These are phyloP conservation scores for Xiphophorus birchmanni DNA, from an alignment of 2,797 vertebrate genomes.

Conservation along the genomic window DNA sequence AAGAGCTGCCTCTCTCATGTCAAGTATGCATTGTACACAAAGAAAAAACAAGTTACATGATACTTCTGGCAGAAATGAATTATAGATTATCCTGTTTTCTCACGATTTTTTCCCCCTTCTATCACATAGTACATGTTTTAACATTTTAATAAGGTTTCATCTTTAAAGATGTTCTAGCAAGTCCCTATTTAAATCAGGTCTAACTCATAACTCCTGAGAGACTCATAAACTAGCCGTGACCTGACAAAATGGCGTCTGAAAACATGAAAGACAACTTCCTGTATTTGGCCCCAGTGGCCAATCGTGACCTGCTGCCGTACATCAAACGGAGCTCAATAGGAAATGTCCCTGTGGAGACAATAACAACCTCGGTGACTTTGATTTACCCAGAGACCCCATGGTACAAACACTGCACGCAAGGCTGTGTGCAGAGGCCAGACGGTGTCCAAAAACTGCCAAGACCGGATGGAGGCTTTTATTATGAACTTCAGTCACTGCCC, in stretches of 20 bases:
- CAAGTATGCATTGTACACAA: constrained; percentile 59
- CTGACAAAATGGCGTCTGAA: constrained; percentile 69
- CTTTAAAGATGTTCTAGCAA: background rate
- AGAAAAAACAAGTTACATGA: constrained; percentile 62
- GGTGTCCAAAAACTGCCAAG: constrained; percentile 37
- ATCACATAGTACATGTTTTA: background rate
- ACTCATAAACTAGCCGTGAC: constrained; percentile 73
- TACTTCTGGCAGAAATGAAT: constrained; percentile 38
- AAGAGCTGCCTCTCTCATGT: constrained; percentile 61
- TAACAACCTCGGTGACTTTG: constrained; percentile 76
- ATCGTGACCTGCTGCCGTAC: constrained; percentile 59
- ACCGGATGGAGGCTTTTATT: constrained; percentile 68
- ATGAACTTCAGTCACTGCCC: constrained; percentile 69
- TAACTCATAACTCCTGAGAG: constrained; percentile 54
- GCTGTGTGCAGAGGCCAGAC: constrained; percentile 59
- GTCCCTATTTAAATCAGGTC: constrained; percentile 11
- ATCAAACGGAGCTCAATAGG: constrained; percentile 78
- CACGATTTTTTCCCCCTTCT: background rate
- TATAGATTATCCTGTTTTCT: constrained; percentile 5
- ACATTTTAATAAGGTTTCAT: background rate
- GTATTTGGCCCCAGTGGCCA: constrained; percentile 73
- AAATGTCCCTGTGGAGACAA: constrained; percentile 77
- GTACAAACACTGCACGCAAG: constrained; percentile 75
- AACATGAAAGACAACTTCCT: constrained; percentile 77
- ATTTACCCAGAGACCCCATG: constrained; percentile 61